Percentiles rank a stretch among this genome's conserved stretches.
Evolutionary conservation across 2,113 vertebrate species (phyloP).

Genomic region (Camelus dromedarius): DNA sequence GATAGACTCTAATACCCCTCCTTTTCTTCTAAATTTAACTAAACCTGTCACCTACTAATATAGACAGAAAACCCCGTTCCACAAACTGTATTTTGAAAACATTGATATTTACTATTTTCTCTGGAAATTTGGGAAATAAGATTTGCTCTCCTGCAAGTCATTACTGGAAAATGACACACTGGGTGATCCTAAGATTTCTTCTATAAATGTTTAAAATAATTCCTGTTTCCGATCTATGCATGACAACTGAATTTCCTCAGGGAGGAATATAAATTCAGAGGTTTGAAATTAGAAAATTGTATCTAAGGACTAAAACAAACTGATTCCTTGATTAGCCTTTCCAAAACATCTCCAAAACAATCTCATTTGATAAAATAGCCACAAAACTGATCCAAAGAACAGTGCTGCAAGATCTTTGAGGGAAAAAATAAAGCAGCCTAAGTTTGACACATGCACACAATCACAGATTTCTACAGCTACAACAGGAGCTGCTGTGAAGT

Average conservation of each 20-base stretch:
- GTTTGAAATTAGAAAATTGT: background rate
- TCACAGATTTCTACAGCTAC: slow-evolving; percentile 39
- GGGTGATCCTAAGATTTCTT: background rate
- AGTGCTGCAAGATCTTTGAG: background rate
- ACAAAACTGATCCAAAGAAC: background rate
- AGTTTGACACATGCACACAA: background rate
- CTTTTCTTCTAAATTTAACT: background rate
- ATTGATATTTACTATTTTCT: background rate
- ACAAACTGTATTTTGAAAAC: background rate
- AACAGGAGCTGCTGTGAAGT: slow-evolving; percentile 18
- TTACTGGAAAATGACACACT: background rate
- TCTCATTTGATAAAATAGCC: background rate
- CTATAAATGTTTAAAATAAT: background rate
- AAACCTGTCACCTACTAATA: background rate
- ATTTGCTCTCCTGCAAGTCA: background rate
- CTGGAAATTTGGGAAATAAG: background rate
- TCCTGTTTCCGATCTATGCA: background rate
- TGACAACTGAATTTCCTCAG: background rate
- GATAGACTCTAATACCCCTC: background rate
- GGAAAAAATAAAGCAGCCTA: background rate
- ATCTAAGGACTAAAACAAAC: background rate
- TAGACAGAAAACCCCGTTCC: background rate
- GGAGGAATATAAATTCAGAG: background rate
- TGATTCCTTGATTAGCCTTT: background rate
- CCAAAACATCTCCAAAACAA: background rate